Base-by-base conservation (phyloP, 2,888 invertebrate genomes). In the Leptopilina myrica region DNA sequence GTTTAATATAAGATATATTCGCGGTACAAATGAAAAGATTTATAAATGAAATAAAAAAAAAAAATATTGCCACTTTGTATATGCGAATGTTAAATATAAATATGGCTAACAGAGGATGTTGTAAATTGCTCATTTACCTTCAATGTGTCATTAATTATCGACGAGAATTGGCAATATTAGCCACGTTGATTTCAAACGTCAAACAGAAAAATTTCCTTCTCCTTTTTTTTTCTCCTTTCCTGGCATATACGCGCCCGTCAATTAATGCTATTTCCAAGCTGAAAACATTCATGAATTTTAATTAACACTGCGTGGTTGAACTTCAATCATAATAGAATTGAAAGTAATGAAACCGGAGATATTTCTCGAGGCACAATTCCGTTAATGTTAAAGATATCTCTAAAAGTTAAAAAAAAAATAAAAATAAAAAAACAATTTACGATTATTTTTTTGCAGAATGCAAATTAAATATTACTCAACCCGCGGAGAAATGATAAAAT, bases 31-130 rank as follows among this genome's bases (percentile, higher is more conserved):
- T 15, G 8, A 15, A 62, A 8, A 26, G 56, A 73, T 56, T 73
- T 53, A 73, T 26, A 43, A 53, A 73, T 33, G 56, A 8, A 56
- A 53, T 73, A 43, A 33, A 73, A 56, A 73, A 73, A 43, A 33
- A 73, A 56, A 73, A 73, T 33, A 73, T 73, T 49, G 56, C 33
- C 33, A 26, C 53, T 20, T 56, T 73, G 53, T 40, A 73, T 73
- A 5, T 53, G n/a, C n/a, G 3, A 33, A 33, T 33, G 33, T 33
- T 2, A 33, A 33, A 33, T 43, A 69, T 26, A 69, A 53, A 8
- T 43, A 43, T 43, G 43, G 69, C 53, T 49, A 7, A 69, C 9
- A 33, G 7, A 7, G 26, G 14, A 26, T 14, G 69, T 26, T 49
- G 26, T 53, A 49, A 69, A 69, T 12, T 69, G 15, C 14, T 26